These are phyloP conservation scores for Drosophila mercatorum DNA, from an alignment of 2,888 invertebrate genomes.

Conservation along the genomic window DNA sequence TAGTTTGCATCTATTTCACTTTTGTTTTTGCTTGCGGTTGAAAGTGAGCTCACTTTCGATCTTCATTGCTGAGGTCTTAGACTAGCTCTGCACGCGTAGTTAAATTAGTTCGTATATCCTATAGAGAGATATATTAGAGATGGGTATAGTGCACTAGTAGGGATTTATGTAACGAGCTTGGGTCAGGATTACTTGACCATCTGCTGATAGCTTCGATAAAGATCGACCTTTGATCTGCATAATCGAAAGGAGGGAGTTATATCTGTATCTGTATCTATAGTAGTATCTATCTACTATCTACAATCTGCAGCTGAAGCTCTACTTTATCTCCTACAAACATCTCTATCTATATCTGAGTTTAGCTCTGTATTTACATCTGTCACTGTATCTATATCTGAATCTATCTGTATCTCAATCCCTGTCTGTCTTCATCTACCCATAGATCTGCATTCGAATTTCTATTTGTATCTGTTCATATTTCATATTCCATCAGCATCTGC, in stretches of 20 bases:
- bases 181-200: too few species aligned
- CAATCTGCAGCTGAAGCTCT: not conserved
- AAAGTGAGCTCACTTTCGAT: slow-evolving; percentile 31
- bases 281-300: not conserved
- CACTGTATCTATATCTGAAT: not conserved
- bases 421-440: too few species aligned
- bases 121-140: not conserved
- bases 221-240: too few species aligned
- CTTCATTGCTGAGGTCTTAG: slow-evolving; percentile 1
- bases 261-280: not conserved
- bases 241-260: too few species aligned
- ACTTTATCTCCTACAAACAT: not conserved
- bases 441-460: not conserved
- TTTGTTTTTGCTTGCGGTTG: slow-evolving; percentile 20
- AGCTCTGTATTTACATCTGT: not conserved
- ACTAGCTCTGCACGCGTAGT: not conserved
- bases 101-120: not conserved
- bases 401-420: not conserved
- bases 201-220: too few species aligned
- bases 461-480: not conserved
- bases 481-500: not conserved
- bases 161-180: too few species aligned
- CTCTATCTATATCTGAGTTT: not conserved
- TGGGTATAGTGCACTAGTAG: not conserved
- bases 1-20: slow-evolving; percentile 2